Conservation (phyloP, 1,140 invertebrate species). For the Drosophila equinoxialis region DNA sequence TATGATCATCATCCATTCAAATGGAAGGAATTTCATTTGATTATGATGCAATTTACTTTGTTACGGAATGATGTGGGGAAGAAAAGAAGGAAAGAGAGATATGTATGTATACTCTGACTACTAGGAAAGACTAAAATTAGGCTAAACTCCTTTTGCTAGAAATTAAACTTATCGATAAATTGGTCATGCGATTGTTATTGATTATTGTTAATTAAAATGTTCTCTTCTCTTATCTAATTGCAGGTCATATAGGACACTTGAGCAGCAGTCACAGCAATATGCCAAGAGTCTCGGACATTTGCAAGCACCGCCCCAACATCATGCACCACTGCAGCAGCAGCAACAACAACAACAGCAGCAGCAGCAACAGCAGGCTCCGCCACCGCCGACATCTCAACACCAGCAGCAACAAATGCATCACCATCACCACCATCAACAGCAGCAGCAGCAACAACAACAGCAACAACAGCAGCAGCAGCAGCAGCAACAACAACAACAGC, state of each 20-base stretch:
- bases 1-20: background rate
- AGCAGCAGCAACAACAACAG: conserved; percentile 53
- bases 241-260: conserved; percentile 78
- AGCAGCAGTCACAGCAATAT: conserved; percentile 69
- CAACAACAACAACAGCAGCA: conserved; percentile 55
- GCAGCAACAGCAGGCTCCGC: conserved; percentile 53
- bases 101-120: no score
- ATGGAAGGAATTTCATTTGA: conserved; percentile 4
- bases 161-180: no score
- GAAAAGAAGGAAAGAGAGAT: no score
- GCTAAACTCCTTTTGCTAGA: no score
- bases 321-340: conserved; percentile 53
- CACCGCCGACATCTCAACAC: conserved; percentile 57
- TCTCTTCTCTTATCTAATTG: background rate
- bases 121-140: no score
- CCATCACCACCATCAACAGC: conserved; percentile 57
- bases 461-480: conserved; percentile 58
- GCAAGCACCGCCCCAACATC: conserved; percentile 45
- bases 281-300: conserved; percentile 66
- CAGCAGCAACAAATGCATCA: conserved; percentile 61
- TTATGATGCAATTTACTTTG: conserved; percentile 1
- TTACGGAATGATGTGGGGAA: no score
- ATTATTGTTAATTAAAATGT: no score
- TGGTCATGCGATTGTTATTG: no score
- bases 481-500: conserved; percentile 61